Percentiles rank a stretch among this genome's conserved stretches.
These are phyloP conservation scores for Myotis pilosus DNA, from an alignment of 2,797 vertebrate genomes.

Conservation along the genomic window DNA sequence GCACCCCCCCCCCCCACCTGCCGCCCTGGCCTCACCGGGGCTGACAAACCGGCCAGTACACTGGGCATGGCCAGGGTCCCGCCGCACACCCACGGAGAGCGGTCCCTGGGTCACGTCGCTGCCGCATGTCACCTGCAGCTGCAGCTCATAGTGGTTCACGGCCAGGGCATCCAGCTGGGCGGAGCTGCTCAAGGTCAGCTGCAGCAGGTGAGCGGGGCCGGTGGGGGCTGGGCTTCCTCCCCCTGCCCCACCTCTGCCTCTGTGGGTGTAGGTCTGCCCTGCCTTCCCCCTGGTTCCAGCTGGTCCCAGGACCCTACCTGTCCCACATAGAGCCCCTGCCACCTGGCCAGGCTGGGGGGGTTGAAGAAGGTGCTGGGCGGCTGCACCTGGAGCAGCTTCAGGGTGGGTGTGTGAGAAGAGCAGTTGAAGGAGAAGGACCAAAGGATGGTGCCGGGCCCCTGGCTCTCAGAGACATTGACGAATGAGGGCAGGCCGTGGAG, in stretches of 20 bases:
- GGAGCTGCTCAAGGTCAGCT: conserved; percentile 68
- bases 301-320: conserved; percentile 30
- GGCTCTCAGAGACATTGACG: conserved; percentile 74
- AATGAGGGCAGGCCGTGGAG: conserved; percentile 69
- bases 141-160: conserved; percentile 79
- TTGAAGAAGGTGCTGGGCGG: conserved; percentile 75
- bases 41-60: conserved; percentile 74
- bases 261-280: background rate
- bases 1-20: no score
- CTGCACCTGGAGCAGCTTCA: conserved; percentile 61
- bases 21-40: conserved; percentile 68
- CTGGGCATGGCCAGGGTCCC: background rate
- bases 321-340: conserved; percentile 25
- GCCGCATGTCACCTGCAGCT: conserved; percentile 66
- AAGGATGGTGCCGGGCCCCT: background rate
- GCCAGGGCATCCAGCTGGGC: conserved; percentile 72
- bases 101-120: background rate
- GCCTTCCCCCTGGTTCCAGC: background rate
- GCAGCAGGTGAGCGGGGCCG: no score
- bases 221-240: background rate
- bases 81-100: conserved; percentile 73
- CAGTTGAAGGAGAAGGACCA: conserved; percentile 74
- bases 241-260: background rate
- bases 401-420: conserved; percentile 35
- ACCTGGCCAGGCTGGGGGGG: conserved; percentile 31